Evolutionary conservation across 2,888 invertebrate genomes (phyloP), one percentile per base, ranked within the genome.

Genomic region (Drosophila eohydei): DNA sequence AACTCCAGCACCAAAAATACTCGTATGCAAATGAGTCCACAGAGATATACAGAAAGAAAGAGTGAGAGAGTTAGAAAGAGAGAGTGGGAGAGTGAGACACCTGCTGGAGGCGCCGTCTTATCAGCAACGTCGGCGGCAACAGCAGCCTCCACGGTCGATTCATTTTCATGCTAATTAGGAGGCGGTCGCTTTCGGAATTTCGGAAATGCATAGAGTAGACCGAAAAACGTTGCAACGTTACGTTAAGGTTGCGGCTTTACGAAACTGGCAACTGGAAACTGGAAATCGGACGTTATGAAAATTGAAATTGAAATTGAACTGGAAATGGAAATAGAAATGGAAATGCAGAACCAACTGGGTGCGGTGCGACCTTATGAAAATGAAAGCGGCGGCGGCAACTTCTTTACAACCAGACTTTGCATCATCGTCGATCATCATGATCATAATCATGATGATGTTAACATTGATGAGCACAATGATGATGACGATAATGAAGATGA

Each of bases 121-220:
- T 78, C 76, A 85, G 71, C 60, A 41, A 50, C 48, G 48, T 28
- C 54, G 12, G 32, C 30, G n/a, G 6, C 16, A 52, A 36, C 51
- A 26, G 34, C 51, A 32, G n/a, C 21, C 38, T 32, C 65, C 62
- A 64, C 54, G 63, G 63, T 64, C 69, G 62, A 32, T 46, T 55
- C 60, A 88, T 83, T 88, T 82, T 83, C 70, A 83, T 83, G 83
- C 85, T 85, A 83, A 83, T 85, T 86, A 71, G 71, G 50, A 83
- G 65, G 69, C 46, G 65, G 56, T 34, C 59, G 71, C 71, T 76
- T 81, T 80, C 78, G 86, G 83, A 83, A 84, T 84, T 87, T 84
- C 71, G 81, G 85, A 89, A 89, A 87, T 86, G 84, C 81, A 50
- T 32, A 77, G 56, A 58, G 38, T 28, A 46, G 30, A 14, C 55